Percentiles rank a stretch among this genome's conserved stretches.
Evolutionary conservation across 2,888 invertebrate genomes (phyloP).

Genomic region (Protophormia terraenovae): DNA sequence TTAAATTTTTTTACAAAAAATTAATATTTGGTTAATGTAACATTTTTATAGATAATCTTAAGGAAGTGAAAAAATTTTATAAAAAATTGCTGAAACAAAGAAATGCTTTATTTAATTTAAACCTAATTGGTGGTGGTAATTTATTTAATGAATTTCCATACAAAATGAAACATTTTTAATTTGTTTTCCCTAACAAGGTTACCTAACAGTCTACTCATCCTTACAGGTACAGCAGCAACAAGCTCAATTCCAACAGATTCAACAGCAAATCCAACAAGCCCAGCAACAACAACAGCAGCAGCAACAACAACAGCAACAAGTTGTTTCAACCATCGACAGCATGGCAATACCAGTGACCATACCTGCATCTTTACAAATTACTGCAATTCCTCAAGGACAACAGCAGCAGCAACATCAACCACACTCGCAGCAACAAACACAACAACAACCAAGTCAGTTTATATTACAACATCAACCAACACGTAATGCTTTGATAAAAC

Average conservation of each 20-base stretch:
- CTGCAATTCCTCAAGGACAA: constrained; percentile 64
- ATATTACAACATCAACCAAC: constrained; percentile 56
- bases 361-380: constrained; percentile 71
- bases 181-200: constrained; percentile 64
- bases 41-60: not conserved
- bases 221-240: constrained; percentile 71
- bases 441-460: constrained; percentile 73
- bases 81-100: not conserved
- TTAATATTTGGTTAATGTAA: too few relatives aligned
- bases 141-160: constrained; percentile 60
- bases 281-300: constrained; percentile 75
- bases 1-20: too few relatives aligned
- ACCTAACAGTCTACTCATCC: constrained; percentile 69
- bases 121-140: constrained; percentile 59
- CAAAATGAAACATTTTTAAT: constrained; percentile 64
- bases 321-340: constrained; percentile 75
- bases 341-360: constrained; percentile 63
- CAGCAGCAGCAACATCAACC: constrained; percentile 30
- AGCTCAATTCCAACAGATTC: constrained; percentile 69
- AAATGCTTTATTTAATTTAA: not conserved
- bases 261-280: constrained; percentile 69
- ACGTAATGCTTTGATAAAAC: constrained; percentile 67
- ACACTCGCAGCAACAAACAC: constrained; percentile 65
- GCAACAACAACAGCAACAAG: constrained; percentile 73
- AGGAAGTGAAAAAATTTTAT: not conserved